phyloP scores from a whole-genome alignment of 2,797 vertebrate species.

The Euphonia xanthogaster region DNA sequence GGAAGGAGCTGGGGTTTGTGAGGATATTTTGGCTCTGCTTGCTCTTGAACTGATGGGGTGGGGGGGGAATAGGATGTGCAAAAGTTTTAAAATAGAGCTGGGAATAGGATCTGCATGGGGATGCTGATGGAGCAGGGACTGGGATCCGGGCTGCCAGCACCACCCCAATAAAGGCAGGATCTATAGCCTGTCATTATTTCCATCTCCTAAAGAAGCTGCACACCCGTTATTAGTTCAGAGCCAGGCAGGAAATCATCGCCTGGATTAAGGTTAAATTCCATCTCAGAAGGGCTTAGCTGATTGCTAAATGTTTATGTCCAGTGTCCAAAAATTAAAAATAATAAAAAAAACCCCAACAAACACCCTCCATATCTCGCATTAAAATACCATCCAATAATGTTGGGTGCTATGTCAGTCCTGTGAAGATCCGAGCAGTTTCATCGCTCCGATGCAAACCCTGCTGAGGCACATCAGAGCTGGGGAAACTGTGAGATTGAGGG shows the following conservation, averaged over 20 bases:
- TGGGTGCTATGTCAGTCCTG: conserved; percentile 24
- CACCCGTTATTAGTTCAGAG: conserved; percentile 33
- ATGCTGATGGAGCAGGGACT: background rate
- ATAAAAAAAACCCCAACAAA: background rate
- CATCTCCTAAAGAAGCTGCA: conserved; percentile 61
- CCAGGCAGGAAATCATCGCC: conserved; percentile 61
- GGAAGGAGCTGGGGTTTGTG: background rate
- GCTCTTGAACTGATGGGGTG: background rate
- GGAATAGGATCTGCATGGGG: background rate
- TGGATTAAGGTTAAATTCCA: conserved; percentile 69
- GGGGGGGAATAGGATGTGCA: background rate
- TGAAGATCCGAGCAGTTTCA: conserved; percentile 42
- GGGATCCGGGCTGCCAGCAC: background rate
- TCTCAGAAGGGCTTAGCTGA: conserved; percentile 55
- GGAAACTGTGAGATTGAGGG: conserved; percentile 65
- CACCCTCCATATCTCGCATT: background rate
- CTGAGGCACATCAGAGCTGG: conserved; percentile 50
- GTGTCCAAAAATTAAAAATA: conserved; percentile 1
- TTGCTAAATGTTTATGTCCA: background rate
- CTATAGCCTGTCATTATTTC: conserved; percentile 47
- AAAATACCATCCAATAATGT: conserved; percentile 30
- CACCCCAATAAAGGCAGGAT: conserved; percentile 35
- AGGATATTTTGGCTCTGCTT: background rate
- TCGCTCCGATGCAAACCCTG: conserved; percentile 29
- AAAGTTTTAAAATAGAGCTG: background rate